A percentile compares a stretch with the other conserved stretches of the same genome.
These are phyloP conservation scores for Diogma glabrata DNA, from an alignment of 2,888 invertebrate species.

Conservation along the genomic window DNA sequence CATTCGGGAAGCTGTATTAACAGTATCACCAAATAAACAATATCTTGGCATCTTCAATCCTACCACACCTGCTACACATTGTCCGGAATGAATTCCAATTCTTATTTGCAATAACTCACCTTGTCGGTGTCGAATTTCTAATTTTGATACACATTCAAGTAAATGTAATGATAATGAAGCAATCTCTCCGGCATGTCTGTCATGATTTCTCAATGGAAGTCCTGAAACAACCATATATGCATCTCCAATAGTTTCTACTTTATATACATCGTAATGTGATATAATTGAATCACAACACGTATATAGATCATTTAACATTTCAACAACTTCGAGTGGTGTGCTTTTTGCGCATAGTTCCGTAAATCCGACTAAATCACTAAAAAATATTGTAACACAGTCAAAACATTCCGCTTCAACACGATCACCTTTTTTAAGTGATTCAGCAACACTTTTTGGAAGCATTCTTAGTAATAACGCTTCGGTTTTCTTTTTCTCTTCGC, in stretches of 20 bases:
- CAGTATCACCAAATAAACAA: slow-evolving; percentile 73
- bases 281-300: slow-evolving; percentile 82
- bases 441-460: slow-evolving; percentile 74
- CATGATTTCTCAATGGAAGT: slow-evolving; percentile 58
- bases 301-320: slow-evolving; percentile 76
- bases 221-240: slow-evolving; percentile 77
- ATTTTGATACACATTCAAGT: slow-evolving; percentile 54
- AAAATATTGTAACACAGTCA: slow-evolving; percentile 71
- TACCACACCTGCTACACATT: slow-evolving; percentile 60
- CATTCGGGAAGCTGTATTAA: slow-evolving; percentile 72
- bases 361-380: slow-evolving; percentile 77
- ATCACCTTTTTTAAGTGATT: slow-evolving; percentile 65
- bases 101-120: slow-evolving; percentile 56
- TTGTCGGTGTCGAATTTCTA: slow-evolving; percentile 55
- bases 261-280: slow-evolving; percentile 76
- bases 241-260: slow-evolving; percentile 77
- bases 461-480: slow-evolving; percentile 73
- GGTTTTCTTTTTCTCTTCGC: slow-evolving; percentile 75
- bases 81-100: slow-evolving; percentile 60
- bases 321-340: slow-evolving; percentile 73
- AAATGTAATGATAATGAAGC: slow-evolving; percentile 67
- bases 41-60: slow-evolving; percentile 72
- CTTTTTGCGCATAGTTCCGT: slow-evolving; percentile 67
- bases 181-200: slow-evolving; percentile 65
- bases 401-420: slow-evolving; percentile 70